These are phyloP conservation scores for Thereva nobilitata DNA, from an alignment of 2,888 invertebrate genomes.

Conservation along the genomic window DNA sequence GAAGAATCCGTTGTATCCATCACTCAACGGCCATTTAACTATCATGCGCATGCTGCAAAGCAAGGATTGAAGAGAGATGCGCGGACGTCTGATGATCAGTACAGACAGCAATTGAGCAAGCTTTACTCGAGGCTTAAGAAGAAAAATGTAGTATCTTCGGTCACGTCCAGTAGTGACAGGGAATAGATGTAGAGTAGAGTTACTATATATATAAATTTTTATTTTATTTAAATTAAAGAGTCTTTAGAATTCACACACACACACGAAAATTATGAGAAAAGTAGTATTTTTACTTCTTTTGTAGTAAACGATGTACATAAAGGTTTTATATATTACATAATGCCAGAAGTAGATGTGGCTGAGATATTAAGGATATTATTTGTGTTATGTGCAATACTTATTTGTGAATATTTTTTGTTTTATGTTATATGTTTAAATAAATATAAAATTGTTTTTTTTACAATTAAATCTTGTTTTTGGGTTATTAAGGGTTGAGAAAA, in stretches of 20 bases:
- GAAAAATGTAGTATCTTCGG: background rate
- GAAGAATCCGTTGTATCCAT: constrained; percentile 45
- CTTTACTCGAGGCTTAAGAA: constrained; percentile 15
- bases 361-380: background rate
- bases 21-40: constrained; percentile 54
- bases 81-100: constrained; percentile 41
- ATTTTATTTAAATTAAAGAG: no score
- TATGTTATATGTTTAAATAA: constrained; percentile 13
- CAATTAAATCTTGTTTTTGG: background rate
- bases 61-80: constrained; percentile 39
- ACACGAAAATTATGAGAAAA: no score
- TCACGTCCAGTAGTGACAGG: no score
- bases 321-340: no score
- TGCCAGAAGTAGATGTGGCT: constrained; percentile 2
- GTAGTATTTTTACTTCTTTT: no score
- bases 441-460: constrained; percentile 1
- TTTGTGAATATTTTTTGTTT: constrained; percentile 21
- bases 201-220: no score
- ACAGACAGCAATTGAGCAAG: constrained; percentile 6
- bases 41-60: constrained; percentile 51
- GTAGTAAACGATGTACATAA: no score
- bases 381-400: constrained; percentile 17
- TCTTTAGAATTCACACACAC: no score
- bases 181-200: no score
- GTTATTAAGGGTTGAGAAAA: no score